Percentiles rank a stretch among this genome's conserved stretches.
phyloP scores from a whole-genome alignment of 2,797 vertebrate genomes.

The Lutjanus argentimaculatus region DNA sequence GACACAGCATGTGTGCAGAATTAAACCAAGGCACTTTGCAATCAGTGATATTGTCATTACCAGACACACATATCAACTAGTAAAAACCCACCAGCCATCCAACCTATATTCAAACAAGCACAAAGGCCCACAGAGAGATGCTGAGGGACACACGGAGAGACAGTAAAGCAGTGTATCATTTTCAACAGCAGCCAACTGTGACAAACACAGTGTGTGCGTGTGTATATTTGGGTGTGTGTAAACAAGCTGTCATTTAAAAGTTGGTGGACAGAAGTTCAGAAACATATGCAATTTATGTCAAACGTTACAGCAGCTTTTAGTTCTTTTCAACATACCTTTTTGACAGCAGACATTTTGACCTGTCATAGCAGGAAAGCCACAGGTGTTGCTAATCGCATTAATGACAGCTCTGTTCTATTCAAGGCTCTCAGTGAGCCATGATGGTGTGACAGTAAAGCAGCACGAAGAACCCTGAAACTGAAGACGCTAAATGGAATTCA shows the following conservation, averaged over 20 bases:
- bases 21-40: constrained; percentile 54
- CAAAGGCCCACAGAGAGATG: constrained; percentile 27
- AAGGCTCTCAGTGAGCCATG: neutral
- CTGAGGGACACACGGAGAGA: constrained; percentile 27
- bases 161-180: constrained; percentile 27
- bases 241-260: constrained; percentile 8
- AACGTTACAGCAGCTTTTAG: neutral
- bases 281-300: neutral
- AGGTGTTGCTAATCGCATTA: constrained; percentile 6
- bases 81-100: constrained; percentile 36
- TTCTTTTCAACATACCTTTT: neutral
- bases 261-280: neutral
- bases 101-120: constrained; percentile 30
- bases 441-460: neutral
- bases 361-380: neutral
- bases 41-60: constrained; percentile 66
- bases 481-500: neutral
- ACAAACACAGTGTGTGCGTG: neutral
- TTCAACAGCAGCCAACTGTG: constrained; percentile 38
- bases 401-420: neutral
- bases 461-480: neutral
- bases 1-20: constrained; percentile 55
- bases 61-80: constrained; percentile 46
- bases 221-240: neutral
- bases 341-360: neutral